A percentile compares a stretch with the other conserved stretches of the same genome.
phyloP scores from a whole-genome alignment of 2,888 invertebrate species.

The Caenorhabditis afra region DNA sequence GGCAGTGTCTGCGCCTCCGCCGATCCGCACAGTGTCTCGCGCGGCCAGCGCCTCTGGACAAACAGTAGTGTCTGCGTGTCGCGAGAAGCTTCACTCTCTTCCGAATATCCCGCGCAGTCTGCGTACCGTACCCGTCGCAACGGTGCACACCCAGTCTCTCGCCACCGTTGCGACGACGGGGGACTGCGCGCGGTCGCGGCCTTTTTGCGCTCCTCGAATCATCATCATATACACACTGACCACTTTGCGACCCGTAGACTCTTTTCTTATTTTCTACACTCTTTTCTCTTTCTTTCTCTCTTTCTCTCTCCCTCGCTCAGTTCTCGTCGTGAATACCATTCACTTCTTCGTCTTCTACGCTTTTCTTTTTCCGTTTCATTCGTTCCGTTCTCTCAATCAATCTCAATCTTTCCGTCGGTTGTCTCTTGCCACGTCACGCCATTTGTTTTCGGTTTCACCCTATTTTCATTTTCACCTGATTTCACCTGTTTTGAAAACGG shows the following conservation, averaged over 20 bases:
- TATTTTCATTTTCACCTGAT: no score
- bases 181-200: slow-evolving; percentile 21
- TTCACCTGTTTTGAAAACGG: no score
- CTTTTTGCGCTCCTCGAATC: slow-evolving; percentile 48
- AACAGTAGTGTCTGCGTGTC: slow-evolving; percentile 38
- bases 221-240: slow-evolving; percentile 57
- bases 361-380: background rate
- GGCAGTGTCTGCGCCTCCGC: slow-evolving; percentile 25
- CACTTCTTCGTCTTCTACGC: background rate
- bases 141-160: background rate
- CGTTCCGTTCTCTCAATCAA: no score
- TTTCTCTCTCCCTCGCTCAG: slow-evolving; percentile 13
- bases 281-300: slow-evolving; percentile 10
- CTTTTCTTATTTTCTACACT: slow-evolving; percentile 21
- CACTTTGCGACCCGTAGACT: slow-evolving; percentile 51
- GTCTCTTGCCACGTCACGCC: background rate
- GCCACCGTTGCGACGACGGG: background rate
- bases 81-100: slow-evolving; percentile 13
- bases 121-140: slow-evolving; percentile 23
- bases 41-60: slow-evolving; percentile 37
- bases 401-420: no score
- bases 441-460: background rate
- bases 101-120: slow-evolving; percentile 22
- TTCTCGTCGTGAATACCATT: background rate
- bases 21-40: background rate